Evolutionary conservation across 2,888 invertebrate genomes (phyloP).

Genomic region (Augochlorella aurata): DNA sequence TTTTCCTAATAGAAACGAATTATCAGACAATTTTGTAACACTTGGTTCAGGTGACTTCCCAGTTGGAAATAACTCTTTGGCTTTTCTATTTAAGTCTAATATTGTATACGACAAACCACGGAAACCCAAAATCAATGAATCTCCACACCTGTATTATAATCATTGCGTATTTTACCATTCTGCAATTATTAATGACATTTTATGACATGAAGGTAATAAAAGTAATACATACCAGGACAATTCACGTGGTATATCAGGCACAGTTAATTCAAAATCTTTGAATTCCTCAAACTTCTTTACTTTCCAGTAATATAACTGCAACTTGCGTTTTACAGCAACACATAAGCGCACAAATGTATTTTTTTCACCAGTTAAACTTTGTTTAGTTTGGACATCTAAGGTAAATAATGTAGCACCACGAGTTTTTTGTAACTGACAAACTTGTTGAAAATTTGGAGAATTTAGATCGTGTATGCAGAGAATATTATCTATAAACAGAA

Average conservation of each 20-base stretch:
- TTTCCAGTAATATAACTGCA: conserved; percentile 95
- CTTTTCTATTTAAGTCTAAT: conserved; percentile 84
- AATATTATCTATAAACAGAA: conserved; percentile 85
- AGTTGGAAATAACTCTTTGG: conserved; percentile 92
- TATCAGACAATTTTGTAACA: conserved; percentile 89
- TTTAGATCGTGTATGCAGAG: conserved; percentile 92
- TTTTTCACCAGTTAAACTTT: conserved; percentile 87
- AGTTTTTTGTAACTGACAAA: conserved; percentile 89
- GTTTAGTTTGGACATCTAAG: conserved; percentile 87
- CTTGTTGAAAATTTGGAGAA: conserved; percentile 90
- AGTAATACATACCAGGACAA: conserved; percentile 72
- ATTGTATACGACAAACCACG: conserved; percentile 79
- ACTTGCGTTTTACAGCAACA: conserved; percentile 92
- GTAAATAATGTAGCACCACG: conserved; percentile 95
- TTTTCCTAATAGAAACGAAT: conserved; percentile 91
- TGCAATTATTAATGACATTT: not conserved
- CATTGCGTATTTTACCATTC: not conserved
- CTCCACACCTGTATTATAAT: conserved; percentile 74
- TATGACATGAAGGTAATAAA: not conserved
- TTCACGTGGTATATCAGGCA: conserved; percentile 84
- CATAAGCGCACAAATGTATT: conserved; percentile 91
- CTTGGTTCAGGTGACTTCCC: conserved; percentile 92
- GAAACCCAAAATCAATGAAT: conserved; percentile 78
- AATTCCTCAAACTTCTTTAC: conserved; percentile 91
- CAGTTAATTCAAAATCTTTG: conserved; percentile 82